phyloP scores from a whole-genome alignment of 2,797 vertebrate species.

The Eospalax fontanierii region DNA sequence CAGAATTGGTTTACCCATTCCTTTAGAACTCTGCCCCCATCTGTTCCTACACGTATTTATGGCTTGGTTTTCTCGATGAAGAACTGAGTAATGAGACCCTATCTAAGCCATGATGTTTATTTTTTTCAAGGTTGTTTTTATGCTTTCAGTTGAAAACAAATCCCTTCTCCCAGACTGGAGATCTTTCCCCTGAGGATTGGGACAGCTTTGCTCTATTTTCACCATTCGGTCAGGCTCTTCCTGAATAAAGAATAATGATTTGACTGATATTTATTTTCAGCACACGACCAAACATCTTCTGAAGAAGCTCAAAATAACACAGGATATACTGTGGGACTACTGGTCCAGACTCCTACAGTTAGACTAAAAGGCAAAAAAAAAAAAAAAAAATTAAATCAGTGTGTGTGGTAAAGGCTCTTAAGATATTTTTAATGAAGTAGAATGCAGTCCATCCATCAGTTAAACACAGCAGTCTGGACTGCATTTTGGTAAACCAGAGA shows the following conservation, averaged over 20 bases:
- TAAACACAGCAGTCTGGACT: not conserved
- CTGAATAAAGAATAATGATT: conserved; percentile 76
- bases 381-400: conserved; percentile 49
- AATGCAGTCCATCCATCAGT: not conserved
- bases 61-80: conserved; percentile 52
- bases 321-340: conserved; percentile 75
- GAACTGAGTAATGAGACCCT: conserved; percentile 73
- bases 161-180: conserved; percentile 66
- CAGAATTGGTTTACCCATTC: conserved; percentile 47
- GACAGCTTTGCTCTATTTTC: conserved; percentile 45
- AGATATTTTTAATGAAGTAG: conserved; percentile 57
- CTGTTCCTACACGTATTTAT: conserved; percentile 41
- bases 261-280: conserved; percentile 71
- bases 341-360: conserved; percentile 29
- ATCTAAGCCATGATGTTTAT: conserved; percentile 65
- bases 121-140: conserved; percentile 77
- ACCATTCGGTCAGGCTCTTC: too few species aligned
- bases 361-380: conserved; percentile 57
- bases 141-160: conserved; percentile 66
- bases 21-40: conserved; percentile 40
- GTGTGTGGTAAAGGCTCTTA: conserved; percentile 35
- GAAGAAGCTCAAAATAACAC: conserved; percentile 76
- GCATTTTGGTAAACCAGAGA: conserved; percentile 9
- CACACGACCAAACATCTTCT: conserved; percentile 58
- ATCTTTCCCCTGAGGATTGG: conserved; percentile 68